Base-by-base conservation (phyloP, 1,140 invertebrate genomes). In the Drosophila carrolli region DNA sequence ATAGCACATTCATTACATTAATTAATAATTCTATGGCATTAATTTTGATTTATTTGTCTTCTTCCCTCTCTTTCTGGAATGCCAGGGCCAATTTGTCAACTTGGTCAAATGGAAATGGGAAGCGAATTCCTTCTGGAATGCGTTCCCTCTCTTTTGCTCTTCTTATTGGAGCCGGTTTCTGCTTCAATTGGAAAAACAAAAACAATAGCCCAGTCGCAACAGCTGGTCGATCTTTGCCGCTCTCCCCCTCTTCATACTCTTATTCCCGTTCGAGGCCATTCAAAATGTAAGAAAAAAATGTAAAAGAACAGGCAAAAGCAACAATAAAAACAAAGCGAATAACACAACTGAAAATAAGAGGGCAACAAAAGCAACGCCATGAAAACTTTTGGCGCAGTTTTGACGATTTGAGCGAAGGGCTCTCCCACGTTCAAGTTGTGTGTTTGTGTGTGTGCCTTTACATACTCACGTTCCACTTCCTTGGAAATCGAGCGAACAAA, bases 11-110 rank as follows among this genome's bases (percentile, higher is more conserved):
- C 86, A 88, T 89, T 84, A 83, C 48, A 71, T 89, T 84, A 89
- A 88, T 88, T 89, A 88, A 88, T 89, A 89, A 83, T 88, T 88
- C 63, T 67, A 56, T 74, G 80, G 73, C 84, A 89, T 88, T 88
- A 81, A 89, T 89, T 88, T 81, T 88, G 84, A 89, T 88, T 88
- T 88, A 83, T 88, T 56, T 81, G 51, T 66, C 13, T 16, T 10
- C 16, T 6, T 19, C 47, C 13, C 23, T 38, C 9, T 32, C 23
- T 43, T 43, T 63, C 40, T 71, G 51, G 67, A 72, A 71, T 72
- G 66, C 32, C 65, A 35, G 0, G 35, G 51, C 43, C 53, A 72
- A 72, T 72, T 72, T 72, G 68, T 72, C 66, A 71, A 70, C n/a
- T 70, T 70, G 51, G 67, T 71, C 65, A 71, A 71, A 57, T 57